phyloP scores from a whole-genome alignment of 2,113 vertebrate genomes.

The Hypomesus transpacificus region DNA sequence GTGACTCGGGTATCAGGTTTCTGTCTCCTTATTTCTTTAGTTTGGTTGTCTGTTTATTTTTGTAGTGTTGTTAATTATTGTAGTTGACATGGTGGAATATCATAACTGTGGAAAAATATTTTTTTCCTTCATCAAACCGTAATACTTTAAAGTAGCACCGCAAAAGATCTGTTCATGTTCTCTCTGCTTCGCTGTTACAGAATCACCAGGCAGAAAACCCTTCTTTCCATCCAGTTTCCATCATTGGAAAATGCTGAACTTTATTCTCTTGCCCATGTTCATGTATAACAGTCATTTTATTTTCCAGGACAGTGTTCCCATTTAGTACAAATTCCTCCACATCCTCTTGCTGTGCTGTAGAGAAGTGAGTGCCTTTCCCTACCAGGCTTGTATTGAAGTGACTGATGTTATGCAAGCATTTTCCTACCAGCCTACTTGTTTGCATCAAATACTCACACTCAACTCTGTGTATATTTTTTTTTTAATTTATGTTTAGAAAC shows the following conservation, averaged over 20 bases:
- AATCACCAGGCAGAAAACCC: constrained; percentile 55
- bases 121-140: constrained; percentile 18
- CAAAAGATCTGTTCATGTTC: constrained; percentile 49
- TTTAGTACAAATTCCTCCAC: constrained; percentile 37
- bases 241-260: constrained; percentile 69
- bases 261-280: constrained; percentile 59
- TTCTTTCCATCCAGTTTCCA: constrained; percentile 62
- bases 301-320: constrained; percentile 61
- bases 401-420: constrained; percentile 73
- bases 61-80: constrained; percentile 47
- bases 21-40: neutral
- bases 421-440: constrained; percentile 72
- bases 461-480: constrained; percentile 65
- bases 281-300: constrained; percentile 57
- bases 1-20: too few species aligned
- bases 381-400: constrained; percentile 70
- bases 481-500: constrained; percentile 69
- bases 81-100: constrained; percentile 47
- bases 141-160: neutral
- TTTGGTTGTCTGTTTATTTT: constrained; percentile 49
- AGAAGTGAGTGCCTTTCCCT: constrained; percentile 73
- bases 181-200: constrained; percentile 44
- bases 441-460: constrained; percentile 66
- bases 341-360: constrained; percentile 63
- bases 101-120: constrained; percentile 43